Evolutionary conservation across 92 coral and sea anemone genomes (phyloP).

Genomic region (Meandrina meandrites): DNA sequence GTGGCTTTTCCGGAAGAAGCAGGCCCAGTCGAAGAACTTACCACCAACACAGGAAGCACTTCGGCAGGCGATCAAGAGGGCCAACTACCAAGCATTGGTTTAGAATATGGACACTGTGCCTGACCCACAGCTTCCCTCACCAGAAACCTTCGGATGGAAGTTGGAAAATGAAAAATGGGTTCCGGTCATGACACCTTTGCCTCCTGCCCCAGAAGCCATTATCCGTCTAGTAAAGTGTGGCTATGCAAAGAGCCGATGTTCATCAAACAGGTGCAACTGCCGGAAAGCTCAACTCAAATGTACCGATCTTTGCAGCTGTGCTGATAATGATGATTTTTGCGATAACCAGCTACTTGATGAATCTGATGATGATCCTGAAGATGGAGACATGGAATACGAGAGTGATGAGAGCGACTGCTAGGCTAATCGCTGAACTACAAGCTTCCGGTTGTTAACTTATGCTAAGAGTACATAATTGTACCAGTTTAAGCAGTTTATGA

Average conservation of each 20-base stretch:
- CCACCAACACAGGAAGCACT: constrained; percentile 49
- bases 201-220: constrained; percentile 41
- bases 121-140: constrained; percentile 25
- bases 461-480: constrained; percentile 16
- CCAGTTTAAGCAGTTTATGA: constrained; percentile 14
- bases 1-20: constrained; percentile 56
- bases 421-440: background rate
- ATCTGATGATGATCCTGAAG: background rate
- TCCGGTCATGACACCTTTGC: constrained; percentile 44
- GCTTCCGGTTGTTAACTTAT: too few relatives aligned
- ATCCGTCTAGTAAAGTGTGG: constrained; percentile 37
- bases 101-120: constrained; percentile 28
- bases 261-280: constrained; percentile 33
- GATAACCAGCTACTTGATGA: background rate
- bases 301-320: constrained; percentile 28
- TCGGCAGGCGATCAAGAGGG: constrained; percentile 25
- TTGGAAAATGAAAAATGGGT: constrained; percentile 38
- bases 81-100: constrained; percentile 41
- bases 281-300: constrained; percentile 25
- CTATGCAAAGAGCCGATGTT: constrained; percentile 16
- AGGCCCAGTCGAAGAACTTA: constrained; percentile 45
- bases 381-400: background rate
- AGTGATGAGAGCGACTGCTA: constrained; percentile 31
- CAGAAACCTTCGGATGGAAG: constrained; percentile 31
- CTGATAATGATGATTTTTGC: constrained; percentile 18